Evolutionary conservation across 2,888 invertebrate species (phyloP), one percentile per base, ranked within the genome.

Genomic region (Hesperia comma): DNA sequence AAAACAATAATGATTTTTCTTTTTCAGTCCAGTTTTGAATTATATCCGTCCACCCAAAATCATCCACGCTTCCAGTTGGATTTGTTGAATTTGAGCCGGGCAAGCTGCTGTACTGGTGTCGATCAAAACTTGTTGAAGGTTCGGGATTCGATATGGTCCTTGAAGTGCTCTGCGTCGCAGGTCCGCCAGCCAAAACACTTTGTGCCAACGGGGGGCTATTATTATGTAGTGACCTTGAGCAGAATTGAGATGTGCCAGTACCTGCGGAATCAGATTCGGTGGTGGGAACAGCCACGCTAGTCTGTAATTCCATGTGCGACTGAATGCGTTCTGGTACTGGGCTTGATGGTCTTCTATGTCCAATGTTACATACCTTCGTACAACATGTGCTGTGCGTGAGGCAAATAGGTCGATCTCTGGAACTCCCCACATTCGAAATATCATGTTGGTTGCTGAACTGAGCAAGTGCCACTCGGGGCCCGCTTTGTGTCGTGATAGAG

Each of bases 1-100:
- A 68, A 56, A 68, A 14, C 2, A 71, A 33, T 8, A 71, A 46
- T 0, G 37, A 2, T 63, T 60, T 61, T 56, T 71, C 69, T 53
- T 53, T n/a, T 6, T 54, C 57, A 8, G 69, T 51, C 78, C 77
- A 75, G n/a, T 69, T 68, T 19, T 58, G 51, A 6, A 71, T 56
- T 17, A 64, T 15, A 12, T 69, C 69, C 41, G 66, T 49, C 77
- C 76, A 77, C 72, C 74, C 74, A 62, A 72, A 71, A 77, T 71
- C 64, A 69, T 71, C 77, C 76, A 77, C n/a, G 71, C 76, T 64
- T 75, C 72, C 72, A 79, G 71, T 26, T 26, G 46, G 12, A 79
- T 57, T 7, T 72, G 68, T 15, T 57, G 68, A 32, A 73, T 68
- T 53, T 68, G 62, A 17, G 73, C 72, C 1, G 74, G 73, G 8